Evolutionary conservation across 2,113 vertebrate species (phyloP), one percentile per base, ranked within the genome.

Genomic region (Clupea harengus): DNA sequence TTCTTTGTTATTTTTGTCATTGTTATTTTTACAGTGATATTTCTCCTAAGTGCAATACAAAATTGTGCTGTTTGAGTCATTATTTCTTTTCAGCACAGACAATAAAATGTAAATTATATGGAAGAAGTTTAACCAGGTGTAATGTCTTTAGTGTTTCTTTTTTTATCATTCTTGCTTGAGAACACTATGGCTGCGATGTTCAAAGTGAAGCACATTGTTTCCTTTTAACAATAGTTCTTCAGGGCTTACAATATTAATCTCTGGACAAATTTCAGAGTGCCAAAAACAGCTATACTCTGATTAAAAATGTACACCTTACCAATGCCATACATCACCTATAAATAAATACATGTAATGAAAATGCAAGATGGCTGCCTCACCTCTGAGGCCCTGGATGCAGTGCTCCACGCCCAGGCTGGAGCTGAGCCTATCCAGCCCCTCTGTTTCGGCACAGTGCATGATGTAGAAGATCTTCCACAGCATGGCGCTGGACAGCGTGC

Each of bases 391-490:
- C 83, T 90, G 88, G 87, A 96, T 95, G 92, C 93, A 95, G 85
- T 94, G 91, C 0, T 92, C 88, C 57, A 93, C 89, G 0, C 91
- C 94, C n/a, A 95, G 80, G 22, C 88, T 17, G 13, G 91, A 67
- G 81, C 93, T 91, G 15, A 96, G 92, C 18, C 90, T 91, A 88
- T 97, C 96, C 85, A 95, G 91, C 82, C 94, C 90, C 54, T 96
- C 96, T 0, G 91, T 95, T 88, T 98, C 97, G 0, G 93, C 95
- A 45, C 96, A 96, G 90, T 99, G 98, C 97, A 99, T 99, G 81
- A 97, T 95, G 88, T 96, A 98, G 91, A 99, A 97, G 45, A 99
- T 97, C 85, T 95, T 99, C 98, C 98, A 99, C 18, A 98, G 95
- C 97, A 98, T 99, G 28, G 89, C 90, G 81, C 95, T 96, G 3